A percentile compares a stretch with the other conserved stretches of the same genome.
Evolutionary conservation across 2,113 vertebrate species (phyloP).

Genomic region (Suncus etruscus): DNA sequence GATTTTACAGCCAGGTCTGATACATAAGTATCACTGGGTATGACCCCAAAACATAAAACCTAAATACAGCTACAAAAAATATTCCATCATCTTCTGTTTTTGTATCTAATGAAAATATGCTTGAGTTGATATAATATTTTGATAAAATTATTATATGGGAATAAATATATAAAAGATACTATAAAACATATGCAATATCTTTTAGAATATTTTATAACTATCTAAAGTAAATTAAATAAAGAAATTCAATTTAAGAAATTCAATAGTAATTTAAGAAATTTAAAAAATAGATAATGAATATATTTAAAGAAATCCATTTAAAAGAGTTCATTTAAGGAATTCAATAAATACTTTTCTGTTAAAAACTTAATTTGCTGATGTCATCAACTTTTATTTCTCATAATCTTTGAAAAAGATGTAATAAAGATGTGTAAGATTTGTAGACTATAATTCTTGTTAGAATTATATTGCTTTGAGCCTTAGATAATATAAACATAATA

Average conservation of each 20-base stretch:
- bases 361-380: conserved; percentile 12
- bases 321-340: background rate
- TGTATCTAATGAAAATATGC: background rate
- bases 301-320: background rate
- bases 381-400: background rate
- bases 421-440: background rate
- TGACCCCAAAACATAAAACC: too few species aligned
- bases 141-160: conserved; percentile 7
- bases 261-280: conserved; percentile 21
- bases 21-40: too few species aligned
- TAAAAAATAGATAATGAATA: background rate
- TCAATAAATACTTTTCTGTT: background rate
- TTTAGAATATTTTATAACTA: background rate
- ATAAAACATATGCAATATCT: conserved; percentile 18
- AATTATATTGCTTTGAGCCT: background rate
- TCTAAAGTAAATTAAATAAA: background rate
- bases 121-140: background rate
- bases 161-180: background rate
- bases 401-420: background rate
- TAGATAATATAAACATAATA: background rate
- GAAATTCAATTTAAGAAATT: background rate
- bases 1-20: too few species aligned
- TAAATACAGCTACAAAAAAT: background rate
- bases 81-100: conserved; percentile 10
- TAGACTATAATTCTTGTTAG: background rate